phyloP scores from a whole-genome alignment of 2,888 invertebrate species.

The Nasonovia ribisnigri region DNA sequence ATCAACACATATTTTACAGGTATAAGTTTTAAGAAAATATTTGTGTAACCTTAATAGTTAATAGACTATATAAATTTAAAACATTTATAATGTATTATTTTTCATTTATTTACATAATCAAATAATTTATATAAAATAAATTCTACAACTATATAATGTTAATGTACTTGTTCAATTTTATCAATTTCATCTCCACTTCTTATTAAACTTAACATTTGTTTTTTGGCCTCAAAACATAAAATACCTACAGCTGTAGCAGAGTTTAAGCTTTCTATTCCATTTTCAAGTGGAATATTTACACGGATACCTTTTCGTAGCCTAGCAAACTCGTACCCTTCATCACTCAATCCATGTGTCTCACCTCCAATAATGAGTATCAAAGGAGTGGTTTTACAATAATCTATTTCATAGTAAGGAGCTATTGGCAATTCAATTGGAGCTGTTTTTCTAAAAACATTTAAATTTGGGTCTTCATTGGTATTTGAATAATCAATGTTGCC shows the following conservation, averaged over 20 bases:
- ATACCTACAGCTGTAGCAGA: constrained; percentile 86
- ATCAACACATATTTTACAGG: neutral
- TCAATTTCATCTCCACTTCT: neutral
- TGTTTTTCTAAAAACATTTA: constrained; percentile 50
- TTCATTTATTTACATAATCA: neutral
- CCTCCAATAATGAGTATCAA: constrained; percentile 86
- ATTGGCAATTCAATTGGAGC: constrained; percentile 72
- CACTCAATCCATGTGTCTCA: constrained; percentile 89
- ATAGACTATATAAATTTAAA: neutral
- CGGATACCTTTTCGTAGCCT: constrained; percentile 75
- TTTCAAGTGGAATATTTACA: constrained; percentile 83
- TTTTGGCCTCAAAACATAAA: constrained; percentile 85
- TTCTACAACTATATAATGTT: neutral
- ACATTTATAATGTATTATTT: neutral
- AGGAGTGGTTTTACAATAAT: constrained; percentile 74
- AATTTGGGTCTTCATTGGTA: constrained; percentile 21
- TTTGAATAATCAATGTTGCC: neutral
- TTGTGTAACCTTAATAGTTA: neutral
- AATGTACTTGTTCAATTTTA: constrained; percentile 19
- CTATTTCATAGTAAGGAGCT: constrained; percentile 76
- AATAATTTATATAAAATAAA: neutral
- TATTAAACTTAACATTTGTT: constrained; percentile 71
- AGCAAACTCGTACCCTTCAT: constrained; percentile 77
- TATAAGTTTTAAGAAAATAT: no score
- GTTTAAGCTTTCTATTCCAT: constrained; percentile 87